Evolutionary conservation across 2,888 invertebrate species (phyloP), one percentile per base, ranked within the genome.

Genomic region (Scaptomyza tumidula): DNA sequence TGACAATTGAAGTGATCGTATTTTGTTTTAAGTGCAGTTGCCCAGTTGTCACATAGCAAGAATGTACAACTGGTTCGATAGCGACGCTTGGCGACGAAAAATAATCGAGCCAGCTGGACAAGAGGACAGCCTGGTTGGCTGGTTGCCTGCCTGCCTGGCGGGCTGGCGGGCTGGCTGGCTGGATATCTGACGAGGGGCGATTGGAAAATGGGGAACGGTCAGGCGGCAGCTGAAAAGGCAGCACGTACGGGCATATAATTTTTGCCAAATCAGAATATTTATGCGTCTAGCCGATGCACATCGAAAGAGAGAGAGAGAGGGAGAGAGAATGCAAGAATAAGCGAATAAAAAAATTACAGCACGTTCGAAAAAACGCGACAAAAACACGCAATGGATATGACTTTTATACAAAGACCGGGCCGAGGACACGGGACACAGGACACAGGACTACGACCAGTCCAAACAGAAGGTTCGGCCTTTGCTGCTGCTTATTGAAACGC

Each of bases 231-330:
- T 50, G 76, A 41, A 64, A 52, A 68, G 63, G 69, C 71, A 80
- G 70, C 88, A 87, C 86, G 88, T 87, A 79, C 88, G 56, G 72
- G 77, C 80, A 86, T 89, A 85, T 89, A 87, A 88, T 88, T 88
- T 89, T 80, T 89, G 79, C 79, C 89, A 89, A 88, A 88, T 89
- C 82, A 86, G 88, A 89, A 89, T 86, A 88, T 89, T 88, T 88
- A 88, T 88, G 88, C 87, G 89, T 88, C 87, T 88, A 89, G 89
- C 82, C 86, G 63, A 16, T 29, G 31, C 48, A 48, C 29, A 48
- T 71, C 72, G 71, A 64, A 65, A 53, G 61, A 67, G 50, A 67
- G 59, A 54, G 14, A 24, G 24, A 27, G 43, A 10, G 29, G 11
- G 37, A 19, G 14, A 31, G 35, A 14, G 53, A 56, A 61, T 53